phyloP scores from a whole-genome alignment of 2,797 vertebrate species.

The Epinephelus malabaricus region DNA sequence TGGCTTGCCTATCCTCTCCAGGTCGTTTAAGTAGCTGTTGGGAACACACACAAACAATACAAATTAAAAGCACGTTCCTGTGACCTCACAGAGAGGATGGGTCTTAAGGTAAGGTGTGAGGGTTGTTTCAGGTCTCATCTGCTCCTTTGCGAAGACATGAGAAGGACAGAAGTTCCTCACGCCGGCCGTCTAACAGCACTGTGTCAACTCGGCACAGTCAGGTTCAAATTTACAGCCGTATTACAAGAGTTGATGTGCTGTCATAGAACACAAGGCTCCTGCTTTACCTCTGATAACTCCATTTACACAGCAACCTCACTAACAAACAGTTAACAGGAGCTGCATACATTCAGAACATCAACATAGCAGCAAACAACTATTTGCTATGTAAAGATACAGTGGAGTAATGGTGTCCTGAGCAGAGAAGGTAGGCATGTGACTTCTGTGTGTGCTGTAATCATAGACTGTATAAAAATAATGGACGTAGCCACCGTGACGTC shows the following conservation, averaged over 20 bases:
- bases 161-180: constrained; percentile 2
- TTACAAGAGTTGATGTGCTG: background rate
- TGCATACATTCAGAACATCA: no score
- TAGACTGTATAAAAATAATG: no score
- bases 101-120: background rate
- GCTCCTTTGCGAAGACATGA: constrained; percentile 27
- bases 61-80: background rate
- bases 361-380: no score
- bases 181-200: constrained; percentile 9
- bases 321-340: no score
- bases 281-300: background rate
- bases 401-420: no score
- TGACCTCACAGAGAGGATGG: background rate
- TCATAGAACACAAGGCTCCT: background rate
- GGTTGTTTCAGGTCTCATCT: constrained; percentile 30
- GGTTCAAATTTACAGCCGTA: constrained; percentile 9
- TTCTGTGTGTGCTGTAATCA: no score
- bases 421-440: no score
- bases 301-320: background rate
- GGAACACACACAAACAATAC: constrained; percentile 21
- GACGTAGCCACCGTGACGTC: no score
- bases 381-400: no score
- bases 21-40: constrained; percentile 95
- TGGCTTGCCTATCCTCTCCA: constrained; percentile 93
- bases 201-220: constrained; percentile 7